A percentile compares a stretch with the other conserved stretches of the same genome.
These are phyloP conservation scores for Pseudoips prasinana DNA, from an alignment of 2,888 invertebrate species.

Conservation along the genomic window DNA sequence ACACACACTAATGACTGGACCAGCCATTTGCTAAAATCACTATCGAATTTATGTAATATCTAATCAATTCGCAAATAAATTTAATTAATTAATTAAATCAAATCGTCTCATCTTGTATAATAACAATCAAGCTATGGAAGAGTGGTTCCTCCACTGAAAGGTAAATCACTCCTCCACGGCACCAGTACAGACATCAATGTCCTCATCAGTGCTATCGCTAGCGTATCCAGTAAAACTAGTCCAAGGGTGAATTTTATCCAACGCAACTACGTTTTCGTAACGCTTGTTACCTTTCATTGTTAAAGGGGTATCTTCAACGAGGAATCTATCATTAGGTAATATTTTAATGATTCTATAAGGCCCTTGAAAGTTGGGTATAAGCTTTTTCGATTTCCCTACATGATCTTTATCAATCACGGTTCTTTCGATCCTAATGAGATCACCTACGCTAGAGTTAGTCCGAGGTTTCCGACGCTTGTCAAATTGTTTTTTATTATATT, in stretches of 20 bases:
- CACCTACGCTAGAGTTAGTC: conserved; percentile 1
- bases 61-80: too few species aligned
- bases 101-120: too few species aligned
- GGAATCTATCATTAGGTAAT: conserved; percentile 7
- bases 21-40: too few species aligned
- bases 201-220: not conserved
- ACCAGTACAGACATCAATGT: not conserved
- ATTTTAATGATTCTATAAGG: conserved; percentile 5
- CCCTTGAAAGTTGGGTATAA: conserved; percentile 4
- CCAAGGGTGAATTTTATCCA: conserved; percentile 5
- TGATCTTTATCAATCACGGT: conserved; percentile 7
- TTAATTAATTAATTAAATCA: too few species aligned
- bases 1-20: too few species aligned
- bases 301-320: conserved; percentile 4
- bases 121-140: too few species aligned
- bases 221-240: not conserved
- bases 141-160: too few species aligned
- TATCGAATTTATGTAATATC: too few species aligned
- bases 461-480: conserved; percentile 6
- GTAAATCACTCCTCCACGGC: too few species aligned
- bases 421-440: conserved; percentile 4
- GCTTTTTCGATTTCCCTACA: conserved; percentile 5
- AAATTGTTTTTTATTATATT: conserved; percentile 7
- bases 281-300: conserved; percentile 4
- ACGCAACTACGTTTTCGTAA: conserved; percentile 3